Evolutionary conservation across 2,113 vertebrate species (phyloP).

Genomic region (Alethe castanea): DNA sequence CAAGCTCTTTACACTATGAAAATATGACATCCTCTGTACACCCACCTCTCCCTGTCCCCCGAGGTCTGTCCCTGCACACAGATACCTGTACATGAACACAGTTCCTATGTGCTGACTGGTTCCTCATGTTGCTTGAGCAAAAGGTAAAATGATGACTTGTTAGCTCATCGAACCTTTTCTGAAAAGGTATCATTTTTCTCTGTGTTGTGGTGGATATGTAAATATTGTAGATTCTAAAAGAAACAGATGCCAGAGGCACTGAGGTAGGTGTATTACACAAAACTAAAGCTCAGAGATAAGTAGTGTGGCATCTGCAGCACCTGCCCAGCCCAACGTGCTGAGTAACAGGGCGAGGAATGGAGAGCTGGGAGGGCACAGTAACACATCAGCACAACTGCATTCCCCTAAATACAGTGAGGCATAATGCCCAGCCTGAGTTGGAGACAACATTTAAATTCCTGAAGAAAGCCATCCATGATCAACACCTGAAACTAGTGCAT

Average conservation of each 20-base stretch:
- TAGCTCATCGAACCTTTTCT: not conserved
- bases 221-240: not conserved
- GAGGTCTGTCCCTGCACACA: no score
- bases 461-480: not conserved
- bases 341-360: not conserved
- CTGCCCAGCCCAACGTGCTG: not conserved
- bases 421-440: not conserved
- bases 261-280: not conserved
- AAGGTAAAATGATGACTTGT: not conserved
- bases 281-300: not conserved
- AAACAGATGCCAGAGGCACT: not conserved
- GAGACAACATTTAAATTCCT: not conserved
- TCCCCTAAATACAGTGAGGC: not conserved
- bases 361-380: not conserved
- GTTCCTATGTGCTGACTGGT: not conserved
- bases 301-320: not conserved
- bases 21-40: not conserved
- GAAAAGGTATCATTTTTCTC: not conserved
- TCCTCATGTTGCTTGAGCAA: not conserved
- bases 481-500: not conserved
- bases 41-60: not conserved
- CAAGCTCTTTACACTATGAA: not conserved
- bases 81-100: not conserved
- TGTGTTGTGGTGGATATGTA: not conserved
- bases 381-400: not conserved